Evolutionary conservation across 53 echinoderm and acorn worm species (phyloP).

Genomic region (Arbacia lixula): DNA sequence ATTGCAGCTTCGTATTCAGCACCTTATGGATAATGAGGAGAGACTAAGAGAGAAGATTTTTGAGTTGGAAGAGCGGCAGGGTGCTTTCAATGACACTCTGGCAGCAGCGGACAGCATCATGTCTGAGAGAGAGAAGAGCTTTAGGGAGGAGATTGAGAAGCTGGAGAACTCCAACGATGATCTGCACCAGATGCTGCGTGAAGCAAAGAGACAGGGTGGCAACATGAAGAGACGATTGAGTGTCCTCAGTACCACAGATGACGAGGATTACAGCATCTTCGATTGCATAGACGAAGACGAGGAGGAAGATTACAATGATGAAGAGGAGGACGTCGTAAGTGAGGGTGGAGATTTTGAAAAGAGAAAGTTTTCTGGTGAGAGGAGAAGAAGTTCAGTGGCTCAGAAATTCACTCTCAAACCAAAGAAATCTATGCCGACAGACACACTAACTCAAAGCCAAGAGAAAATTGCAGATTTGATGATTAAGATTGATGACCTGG

Average conservation of each 20-base stretch:
- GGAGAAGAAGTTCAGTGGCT: slow-evolving; percentile 10
- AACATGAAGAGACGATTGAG: slow-evolving; percentile 17
- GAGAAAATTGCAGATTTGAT: slow-evolving; percentile 59
- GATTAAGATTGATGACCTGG: slow-evolving; percentile 46
- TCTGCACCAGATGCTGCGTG: slow-evolving; percentile 61
- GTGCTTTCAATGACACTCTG: slow-evolving; percentile 88
- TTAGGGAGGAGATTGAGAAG: slow-evolving; percentile 69
- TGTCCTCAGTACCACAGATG: slow-evolving; percentile 32
- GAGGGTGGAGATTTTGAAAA: slow-evolving; percentile 2
- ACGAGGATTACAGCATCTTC: slow-evolving; percentile 59
- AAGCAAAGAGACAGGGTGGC: slow-evolving; percentile 29
- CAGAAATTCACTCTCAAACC: not conserved
- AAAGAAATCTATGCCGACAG: not conserved
- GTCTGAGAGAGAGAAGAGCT: slow-evolving; percentile 77
- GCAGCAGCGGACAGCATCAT: slow-evolving; percentile 90
- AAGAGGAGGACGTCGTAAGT: not conserved
- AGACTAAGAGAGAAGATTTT: slow-evolving; percentile 66
- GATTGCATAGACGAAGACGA: slow-evolving; percentile 52
- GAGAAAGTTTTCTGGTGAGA: not conserved
- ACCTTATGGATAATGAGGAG: slow-evolving; percentile 68
- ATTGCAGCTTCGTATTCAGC: slow-evolving; percentile 58
- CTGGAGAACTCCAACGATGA: slow-evolving; percentile 79
- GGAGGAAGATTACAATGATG: not conserved
- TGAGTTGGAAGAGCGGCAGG: slow-evolving; percentile 81
- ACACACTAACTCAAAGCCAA: slow-evolving; percentile 48